Evolutionary conservation across 2,888 invertebrate species (phyloP).

Genomic region (Heterodera filipjevi): DNA sequence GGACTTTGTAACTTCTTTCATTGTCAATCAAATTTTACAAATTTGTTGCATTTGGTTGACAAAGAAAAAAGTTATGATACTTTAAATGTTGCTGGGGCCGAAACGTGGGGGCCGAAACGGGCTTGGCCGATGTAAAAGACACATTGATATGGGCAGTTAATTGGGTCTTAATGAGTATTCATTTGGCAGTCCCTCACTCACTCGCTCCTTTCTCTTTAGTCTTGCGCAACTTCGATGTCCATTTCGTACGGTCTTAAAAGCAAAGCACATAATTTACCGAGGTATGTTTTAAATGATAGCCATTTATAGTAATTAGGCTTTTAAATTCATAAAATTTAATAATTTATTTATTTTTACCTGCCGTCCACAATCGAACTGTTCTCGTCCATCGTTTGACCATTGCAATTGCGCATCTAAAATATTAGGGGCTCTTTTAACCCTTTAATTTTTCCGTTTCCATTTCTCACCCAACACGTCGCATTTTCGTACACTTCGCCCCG

Average conservation of each 20-base stretch:
- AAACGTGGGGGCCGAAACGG: too few species aligned
- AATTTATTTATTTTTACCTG: neutral
- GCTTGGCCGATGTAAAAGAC: too few species aligned
- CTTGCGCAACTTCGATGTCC: constrained; percentile 1
- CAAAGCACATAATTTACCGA: neutral
- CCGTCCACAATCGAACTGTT: neutral
- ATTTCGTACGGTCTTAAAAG: neutral
- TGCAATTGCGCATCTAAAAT: neutral
- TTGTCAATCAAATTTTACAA: too few species aligned
- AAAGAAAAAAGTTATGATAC: too few species aligned
- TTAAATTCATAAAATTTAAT: neutral
- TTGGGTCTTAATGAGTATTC: too few species aligned
- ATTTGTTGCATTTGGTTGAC: too few species aligned
- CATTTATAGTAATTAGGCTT: too few species aligned
- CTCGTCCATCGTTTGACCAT: constrained; percentile 3
- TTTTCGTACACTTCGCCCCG: constrained; percentile 6
- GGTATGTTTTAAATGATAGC: too few species aligned
- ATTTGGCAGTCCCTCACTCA: too few species aligned
- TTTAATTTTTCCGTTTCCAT: neutral
- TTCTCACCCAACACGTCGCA: neutral
- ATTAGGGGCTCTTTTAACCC: neutral
- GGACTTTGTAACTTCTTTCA: too few species aligned
- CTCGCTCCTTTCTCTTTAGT: neutral
- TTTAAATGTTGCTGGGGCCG: too few species aligned
- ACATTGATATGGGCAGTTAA: too few species aligned